A percentile compares a stretch with the other conserved stretches of the same genome.
Conservation (phyloP, 2,797 vertebrate genomes). For the Notamacropus eugenii region DNA sequence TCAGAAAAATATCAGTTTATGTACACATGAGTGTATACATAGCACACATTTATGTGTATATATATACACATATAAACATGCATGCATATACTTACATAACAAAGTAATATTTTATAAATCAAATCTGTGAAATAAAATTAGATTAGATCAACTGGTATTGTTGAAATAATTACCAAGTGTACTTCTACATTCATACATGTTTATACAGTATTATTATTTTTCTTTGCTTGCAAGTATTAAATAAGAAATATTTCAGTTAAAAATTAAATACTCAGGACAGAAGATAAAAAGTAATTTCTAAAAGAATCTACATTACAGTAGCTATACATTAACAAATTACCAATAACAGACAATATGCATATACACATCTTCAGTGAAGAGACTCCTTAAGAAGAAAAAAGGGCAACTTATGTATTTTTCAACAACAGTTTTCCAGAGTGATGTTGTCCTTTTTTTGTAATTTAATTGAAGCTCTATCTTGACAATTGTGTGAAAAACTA, state of each 20-base stretch:
- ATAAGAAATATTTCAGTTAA: background rate
- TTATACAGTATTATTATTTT: slow-evolving; percentile 27
- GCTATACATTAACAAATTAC: background rate
- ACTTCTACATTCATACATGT: background rate
- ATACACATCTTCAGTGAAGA: background rate
- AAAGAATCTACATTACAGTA: background rate
- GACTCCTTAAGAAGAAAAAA: background rate
- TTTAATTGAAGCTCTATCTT: background rate
- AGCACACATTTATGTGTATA: too few species aligned
- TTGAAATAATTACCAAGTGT: background rate
- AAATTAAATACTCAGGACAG: background rate
- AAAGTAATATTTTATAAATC: slow-evolving; percentile 10
- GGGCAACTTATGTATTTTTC: background rate
- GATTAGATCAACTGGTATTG: background rate
- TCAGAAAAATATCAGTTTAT: background rate
- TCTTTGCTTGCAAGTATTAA: background rate
- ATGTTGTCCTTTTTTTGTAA: background rate
- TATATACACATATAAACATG: background rate
- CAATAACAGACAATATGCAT: background rate
- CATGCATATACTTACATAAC: fast-evolving
- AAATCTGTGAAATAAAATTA: slow-evolving; percentile 10
- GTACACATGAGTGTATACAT: background rate
- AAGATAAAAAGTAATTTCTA: background rate
- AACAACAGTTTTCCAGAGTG: background rate
- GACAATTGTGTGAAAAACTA: background rate